Percentiles rank a stretch among this genome's conserved stretches.
Evolutionary conservation across 2,113 vertebrate genomes (phyloP).

Genomic region (Mugil cephalus): DNA sequence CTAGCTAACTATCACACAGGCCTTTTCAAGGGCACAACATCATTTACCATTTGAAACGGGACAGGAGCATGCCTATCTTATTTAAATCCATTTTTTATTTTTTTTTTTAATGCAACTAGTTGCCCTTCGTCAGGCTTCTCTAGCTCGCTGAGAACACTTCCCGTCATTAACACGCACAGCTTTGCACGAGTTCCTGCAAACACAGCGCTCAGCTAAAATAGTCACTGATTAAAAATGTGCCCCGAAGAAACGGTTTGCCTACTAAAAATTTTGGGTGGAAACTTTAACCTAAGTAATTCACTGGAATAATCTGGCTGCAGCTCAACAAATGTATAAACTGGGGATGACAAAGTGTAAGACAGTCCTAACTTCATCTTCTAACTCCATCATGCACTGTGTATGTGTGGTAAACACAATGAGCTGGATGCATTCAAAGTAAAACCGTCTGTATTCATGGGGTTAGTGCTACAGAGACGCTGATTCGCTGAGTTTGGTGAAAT

Average conservation of each 20-base stretch:
- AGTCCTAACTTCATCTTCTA: neutral
- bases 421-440: too few species aligned
- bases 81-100: neutral
- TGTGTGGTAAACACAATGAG: too few species aligned
- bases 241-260: conserved; percentile 60
- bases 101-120: neutral
- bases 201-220: conserved; percentile 45
- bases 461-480: too few species aligned
- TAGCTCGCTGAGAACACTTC: conserved; percentile 5
- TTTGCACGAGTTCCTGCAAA: conserved; percentile 20
- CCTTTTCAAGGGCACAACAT: conserved; percentile 76
- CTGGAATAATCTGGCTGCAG: conserved; percentile 34
- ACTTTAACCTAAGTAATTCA: conserved; percentile 59
- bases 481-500: too few species aligned
- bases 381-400: too few species aligned
- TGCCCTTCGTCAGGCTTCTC: conserved; percentile 3
- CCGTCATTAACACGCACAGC: conserved; percentile 20
- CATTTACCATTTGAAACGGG: conserved; percentile 60
- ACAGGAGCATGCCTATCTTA: neutral
- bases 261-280: conserved; percentile 65
- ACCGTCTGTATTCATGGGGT: too few species aligned
- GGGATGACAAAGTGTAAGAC: neutral
- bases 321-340: conserved; percentile 22
- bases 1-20: conserved; percentile 71
- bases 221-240: conserved; percentile 47